These are phyloP conservation scores for Anser cygnoides DNA, from an alignment of 2,113 vertebrate genomes.

Conservation along the genomic window DNA sequence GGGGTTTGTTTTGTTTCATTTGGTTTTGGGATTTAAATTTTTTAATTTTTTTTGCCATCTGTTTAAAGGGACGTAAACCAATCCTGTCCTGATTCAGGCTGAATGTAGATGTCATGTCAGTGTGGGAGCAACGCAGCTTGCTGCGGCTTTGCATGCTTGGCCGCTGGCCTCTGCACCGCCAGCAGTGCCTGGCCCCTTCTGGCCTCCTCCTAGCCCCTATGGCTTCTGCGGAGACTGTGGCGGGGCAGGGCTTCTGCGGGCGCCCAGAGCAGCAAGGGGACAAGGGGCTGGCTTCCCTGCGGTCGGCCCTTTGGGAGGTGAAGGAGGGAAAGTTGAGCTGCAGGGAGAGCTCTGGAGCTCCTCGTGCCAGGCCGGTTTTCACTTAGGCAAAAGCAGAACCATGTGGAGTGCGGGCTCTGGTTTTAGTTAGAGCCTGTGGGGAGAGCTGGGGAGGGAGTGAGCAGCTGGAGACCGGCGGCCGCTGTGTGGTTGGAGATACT, in stretches of 20 bases:
- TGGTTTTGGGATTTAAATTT: background rate
- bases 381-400: constrained; percentile 43
- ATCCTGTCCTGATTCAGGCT: background rate
- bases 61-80: background rate
- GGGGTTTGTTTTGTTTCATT: too few species aligned
- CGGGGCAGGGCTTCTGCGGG: background rate
- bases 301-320: too few species aligned
- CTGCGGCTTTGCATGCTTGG: background rate
- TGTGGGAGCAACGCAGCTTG: background rate
- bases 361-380: background rate
- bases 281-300: background rate
- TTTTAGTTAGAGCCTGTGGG: background rate
- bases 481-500: rapidly evolving
- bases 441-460: background rate
- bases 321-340: background rate
- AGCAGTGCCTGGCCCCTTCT: rapidly evolving
- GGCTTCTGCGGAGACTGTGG: background rate
- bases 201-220: background rate
- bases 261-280: background rate
- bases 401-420: background rate
- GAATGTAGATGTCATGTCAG: background rate
- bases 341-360: background rate
- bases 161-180: background rate
- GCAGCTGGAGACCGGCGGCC: background rate
- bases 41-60: background rate